Evolutionary conservation across 2,888 invertebrate genomes (phyloP), one percentile per base, ranked within the genome.

Genomic region (Neria commutata): DNA sequence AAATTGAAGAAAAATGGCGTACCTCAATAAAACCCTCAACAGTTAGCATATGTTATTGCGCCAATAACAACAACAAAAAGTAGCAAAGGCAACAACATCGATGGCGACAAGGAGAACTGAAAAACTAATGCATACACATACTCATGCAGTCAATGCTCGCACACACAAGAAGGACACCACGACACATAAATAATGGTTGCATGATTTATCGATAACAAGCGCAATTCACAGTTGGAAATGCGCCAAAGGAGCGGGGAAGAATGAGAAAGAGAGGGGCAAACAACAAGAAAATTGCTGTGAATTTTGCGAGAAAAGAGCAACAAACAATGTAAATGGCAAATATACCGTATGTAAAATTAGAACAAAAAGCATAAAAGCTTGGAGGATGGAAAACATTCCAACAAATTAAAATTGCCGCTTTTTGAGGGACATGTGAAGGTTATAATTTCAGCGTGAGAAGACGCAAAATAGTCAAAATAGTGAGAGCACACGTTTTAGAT

Each of bases 121-220:
- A 37, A 37, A 37, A 37, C n/a, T 14, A 8, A 37, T 37, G 16
- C 49, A 29, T 33, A 33, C 17, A 19, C 49, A 49, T 14, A 49
- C 21, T 19, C 19, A 33, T 19, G 23, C 48, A 48, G 8, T 4
- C 60, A 66, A 37, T 37, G n/a, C 4, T 14, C 37, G 37, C 37
- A 37, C 37, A 4, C 37, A 37, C 8, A 24, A 25, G 26, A 46
- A 17, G 21, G 26, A 53, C 29, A 23, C 52, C 70, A 65, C 71
- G 66, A 69, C 73, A 77, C 75, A 78, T 77, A 74, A 76, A 77
- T 77, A 76, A 78, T 78, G 74, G 75, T 77, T 76, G 72, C 77
- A 78, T 76, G 76, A 78, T 76, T 76, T 76, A 78, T 76, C 77
- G 77, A 77, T 76, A 76, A 77, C 77, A 77, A 78, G 76, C 76